A percentile compares a stretch with the other conserved stretches of the same genome.
Evolutionary conservation across 2,113 vertebrate genomes (phyloP).

Genomic region (Burhinus bistriatus): DNA sequence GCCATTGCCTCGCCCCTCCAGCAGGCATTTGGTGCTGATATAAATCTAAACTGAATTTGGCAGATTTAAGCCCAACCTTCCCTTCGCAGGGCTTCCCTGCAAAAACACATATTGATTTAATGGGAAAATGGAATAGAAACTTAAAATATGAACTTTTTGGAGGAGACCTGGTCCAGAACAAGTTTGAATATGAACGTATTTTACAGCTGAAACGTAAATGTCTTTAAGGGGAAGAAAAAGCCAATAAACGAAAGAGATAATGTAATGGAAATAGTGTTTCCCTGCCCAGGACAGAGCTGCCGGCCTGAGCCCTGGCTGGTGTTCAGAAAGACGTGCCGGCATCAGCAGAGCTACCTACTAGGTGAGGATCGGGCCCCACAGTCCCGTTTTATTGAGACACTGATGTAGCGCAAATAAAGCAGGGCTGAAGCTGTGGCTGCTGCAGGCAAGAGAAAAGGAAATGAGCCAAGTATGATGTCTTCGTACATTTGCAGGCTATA

Average conservation of each 20-base stretch:
- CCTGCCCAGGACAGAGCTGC: neutral
- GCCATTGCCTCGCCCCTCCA: neutral
- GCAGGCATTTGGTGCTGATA: neutral
- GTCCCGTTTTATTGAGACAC: neutral
- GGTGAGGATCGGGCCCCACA: neutral
- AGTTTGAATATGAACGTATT: neutral
- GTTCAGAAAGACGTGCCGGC: neutral
- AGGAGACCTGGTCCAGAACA: neutral
- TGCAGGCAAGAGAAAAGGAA: conserved; percentile 8
- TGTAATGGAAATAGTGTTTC: conserved; percentile 6
- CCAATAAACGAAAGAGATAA: neutral
- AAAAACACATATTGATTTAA: neutral
- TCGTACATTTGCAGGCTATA: neutral
- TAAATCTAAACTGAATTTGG: neutral
- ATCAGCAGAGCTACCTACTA: neutral
- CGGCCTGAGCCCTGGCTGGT: neutral
- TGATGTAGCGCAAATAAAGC: neutral
- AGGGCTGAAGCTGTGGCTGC: neutral
- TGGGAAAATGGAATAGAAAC: neutral
- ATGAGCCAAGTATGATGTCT: conserved; percentile 25
- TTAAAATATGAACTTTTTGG: neutral
- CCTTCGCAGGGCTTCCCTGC: neutral
- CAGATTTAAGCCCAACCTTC: neutral
- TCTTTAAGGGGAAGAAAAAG: neutral
- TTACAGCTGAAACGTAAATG: neutral